Base-by-base conservation (phyloP, 2,113 vertebrate species). In the Cinclus mexicanus region DNA sequence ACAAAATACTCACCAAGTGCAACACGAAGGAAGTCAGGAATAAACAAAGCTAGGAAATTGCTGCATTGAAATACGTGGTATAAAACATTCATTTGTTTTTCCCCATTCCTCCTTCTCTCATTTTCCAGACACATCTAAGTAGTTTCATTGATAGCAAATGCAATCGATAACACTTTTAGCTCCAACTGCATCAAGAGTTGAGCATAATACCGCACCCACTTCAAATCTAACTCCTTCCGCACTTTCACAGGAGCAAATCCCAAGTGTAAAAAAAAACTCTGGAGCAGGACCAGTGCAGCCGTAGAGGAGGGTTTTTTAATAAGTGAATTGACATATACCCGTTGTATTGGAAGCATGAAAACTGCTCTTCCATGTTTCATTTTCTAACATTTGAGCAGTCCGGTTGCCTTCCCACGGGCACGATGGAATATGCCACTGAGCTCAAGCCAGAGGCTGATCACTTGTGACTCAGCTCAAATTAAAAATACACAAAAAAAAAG, bases 111-210 rank as follows among this genome's bases (percentile, higher is more conserved):
- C 60, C 56, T 82, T 6, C 59, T 64, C 72, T 89, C 28, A 8
- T 89, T 94, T 96, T 96, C 76, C 72, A 84, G 86, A 95, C 33
- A 56, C 21, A 84, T 86, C 75, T 71, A 77, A 91, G 86, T 37
- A 31, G 37, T 41, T 96, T 90, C 86, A 87, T 94, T 96, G 93
- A 95, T 19, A 87, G 68, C 69, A 88, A 92, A 89, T 84, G 56
- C 56, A 93, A 96, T 95, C 94, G 0, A 96, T 97, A 96, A 90
- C 39, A 76, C 93, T 97, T 96, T 97, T 90, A 97, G 76, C 83
- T 44, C 52, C 0, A 2, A 65, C 60, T 46, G 52, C 67, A 55
- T 31, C 6, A 9, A 4, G 53, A 82, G 61, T 39, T 56, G 65
- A 42, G 84, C 84, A 72, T 18, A 65, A 83, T 29, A 29, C 85